Conservation (phyloP, 2,113 vertebrate species). For the Dryoscopus gambensis region DNA sequence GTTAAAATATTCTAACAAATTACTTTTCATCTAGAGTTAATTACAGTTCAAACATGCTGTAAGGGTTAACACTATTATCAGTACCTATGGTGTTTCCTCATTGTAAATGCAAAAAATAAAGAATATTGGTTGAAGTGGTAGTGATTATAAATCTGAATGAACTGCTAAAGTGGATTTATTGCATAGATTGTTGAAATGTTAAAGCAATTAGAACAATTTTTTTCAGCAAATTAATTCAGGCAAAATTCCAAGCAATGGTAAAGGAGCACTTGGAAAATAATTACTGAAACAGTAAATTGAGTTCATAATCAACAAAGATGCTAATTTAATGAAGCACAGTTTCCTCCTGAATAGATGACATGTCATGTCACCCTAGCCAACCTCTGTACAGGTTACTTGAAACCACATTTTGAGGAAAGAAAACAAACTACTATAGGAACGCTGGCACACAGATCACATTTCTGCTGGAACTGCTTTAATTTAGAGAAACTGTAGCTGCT, state of each 20-base stretch:
- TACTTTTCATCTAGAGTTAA: not conserved
- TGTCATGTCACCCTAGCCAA: not conserved
- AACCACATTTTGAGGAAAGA: not conserved
- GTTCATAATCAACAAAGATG: slow-evolving; percentile 4
- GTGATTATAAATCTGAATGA: slow-evolving; percentile 33
- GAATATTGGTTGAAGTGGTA: not conserved
- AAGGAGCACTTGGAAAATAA: slow-evolving; percentile 46
- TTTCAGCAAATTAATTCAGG: slow-evolving; percentile 5
- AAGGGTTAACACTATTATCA: not conserved
- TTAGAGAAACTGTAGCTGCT: not conserved
- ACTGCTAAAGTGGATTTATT: slow-evolving; percentile 3
- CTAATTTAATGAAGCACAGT: slow-evolving; percentile 18
- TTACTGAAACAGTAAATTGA: not conserved
- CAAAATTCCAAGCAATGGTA: not conserved
- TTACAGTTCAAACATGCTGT: not conserved
- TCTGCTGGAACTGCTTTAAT: not conserved
- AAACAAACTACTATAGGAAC: not conserved
- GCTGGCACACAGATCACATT: not conserved
- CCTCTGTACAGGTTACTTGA: not conserved
- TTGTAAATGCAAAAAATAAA: not conserved
- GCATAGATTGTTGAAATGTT: slow-evolving; percentile 2
- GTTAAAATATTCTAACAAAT: not conserved
- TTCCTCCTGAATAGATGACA: not conserved
- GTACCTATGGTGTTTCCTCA: not conserved
- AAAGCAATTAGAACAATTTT: slow-evolving; percentile 5